Evolutionary conservation across 1,140 invertebrate genomes (phyloP), one percentile per base, ranked within the genome.

Genomic region (Varroa destructor): DNA sequence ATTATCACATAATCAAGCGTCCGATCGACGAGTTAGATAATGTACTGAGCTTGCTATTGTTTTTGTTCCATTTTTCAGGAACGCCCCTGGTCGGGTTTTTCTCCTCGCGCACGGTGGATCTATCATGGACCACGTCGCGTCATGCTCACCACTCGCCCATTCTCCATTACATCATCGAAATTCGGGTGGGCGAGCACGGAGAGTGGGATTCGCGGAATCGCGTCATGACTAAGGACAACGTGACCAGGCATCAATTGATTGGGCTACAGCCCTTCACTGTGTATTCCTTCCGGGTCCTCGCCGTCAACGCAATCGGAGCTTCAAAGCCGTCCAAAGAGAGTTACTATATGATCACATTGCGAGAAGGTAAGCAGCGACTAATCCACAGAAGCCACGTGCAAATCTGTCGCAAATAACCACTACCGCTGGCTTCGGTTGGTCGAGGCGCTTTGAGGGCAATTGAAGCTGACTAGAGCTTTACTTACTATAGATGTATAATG

Each of bases 281-380:
- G 61, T 88, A 89, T 79, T 87, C 86, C 78, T 89, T 89, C 81
- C 82, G 85, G 71, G 84, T 88, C 72, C 79, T 85, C 64, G 87
- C 86, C 54, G 86, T 87, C 56, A 89, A 88, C 78, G 84, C 83
- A 70, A 82, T 87, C 77, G 87, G 87, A 72, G 79, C 82, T 58
- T 87, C 87, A 78, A 79, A 80, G 56, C 86, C 87, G 57, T 87
- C 86, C 79, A 85, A 85, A 77, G 83, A 86, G 76, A 87, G 87
- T 67, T 88, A 87, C 80, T 88, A 86, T 78, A 87, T 88, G 81
- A 84, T 88, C 74, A 88, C 87, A 54, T 81, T 88, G 55, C 81
- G 87, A 75, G 87, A 89, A 83, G 82, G 87, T 88, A 81, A 82
- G 80, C 79, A 71, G 46, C 46, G 46, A 51, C 46, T 51, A 51